phyloP scores from a whole-genome alignment of 1,140 invertebrate genomes.

The Campoletis sonorensis region DNA sequence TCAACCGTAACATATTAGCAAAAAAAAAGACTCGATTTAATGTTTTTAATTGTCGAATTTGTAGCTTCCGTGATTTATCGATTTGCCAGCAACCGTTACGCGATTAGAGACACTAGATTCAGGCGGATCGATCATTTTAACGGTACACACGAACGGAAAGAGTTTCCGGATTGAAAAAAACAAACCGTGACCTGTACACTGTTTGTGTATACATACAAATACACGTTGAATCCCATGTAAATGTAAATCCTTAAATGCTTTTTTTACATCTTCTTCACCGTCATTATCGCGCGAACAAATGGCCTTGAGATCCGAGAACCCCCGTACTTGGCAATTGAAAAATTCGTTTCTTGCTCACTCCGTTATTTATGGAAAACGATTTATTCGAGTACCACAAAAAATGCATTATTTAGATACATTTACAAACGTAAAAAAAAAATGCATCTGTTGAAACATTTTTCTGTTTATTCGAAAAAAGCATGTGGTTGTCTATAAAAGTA shows the following conservation, averaged over 20 bases:
- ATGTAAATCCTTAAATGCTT: not conserved
- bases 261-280: not conserved
- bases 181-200: not conserved
- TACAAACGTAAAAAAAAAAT: too few species aligned
- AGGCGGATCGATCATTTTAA: not conserved
- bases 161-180: constrained; percentile 10
- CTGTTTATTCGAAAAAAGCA: too few species aligned
- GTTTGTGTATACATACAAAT: not conserved
- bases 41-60: not conserved
- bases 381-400: too few species aligned
- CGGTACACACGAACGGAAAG: not conserved
- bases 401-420: too few species aligned
- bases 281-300: not conserved
- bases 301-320: not conserved
- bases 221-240: not conserved
- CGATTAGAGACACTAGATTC: not conserved
- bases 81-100: not conserved
- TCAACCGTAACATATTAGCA: too few species aligned
- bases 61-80: not conserved
- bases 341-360: too few species aligned
- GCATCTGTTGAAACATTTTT: too few species aligned
- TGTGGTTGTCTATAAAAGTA: too few species aligned
- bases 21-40: too few species aligned
- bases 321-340: too few species aligned
- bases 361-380: too few species aligned